phyloP scores from a whole-genome alignment of 2,888 invertebrate genomes.

The Pherbina coryleti region DNA sequence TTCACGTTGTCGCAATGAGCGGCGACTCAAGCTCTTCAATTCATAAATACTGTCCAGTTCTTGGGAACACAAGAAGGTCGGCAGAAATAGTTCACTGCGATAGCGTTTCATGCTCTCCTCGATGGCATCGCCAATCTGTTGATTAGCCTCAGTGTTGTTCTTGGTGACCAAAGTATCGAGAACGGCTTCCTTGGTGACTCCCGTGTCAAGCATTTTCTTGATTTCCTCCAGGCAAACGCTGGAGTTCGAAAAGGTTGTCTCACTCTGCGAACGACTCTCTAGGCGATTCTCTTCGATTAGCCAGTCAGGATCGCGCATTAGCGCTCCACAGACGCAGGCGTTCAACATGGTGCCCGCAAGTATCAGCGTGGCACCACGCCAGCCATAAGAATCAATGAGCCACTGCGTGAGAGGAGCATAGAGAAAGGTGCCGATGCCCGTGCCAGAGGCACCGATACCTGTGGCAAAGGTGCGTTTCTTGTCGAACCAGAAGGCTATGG shows the following conservation, averaged over 20 bases:
- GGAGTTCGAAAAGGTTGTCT: slow-evolving; percentile 69
- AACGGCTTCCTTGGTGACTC: slow-evolving; percentile 70
- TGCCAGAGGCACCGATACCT: slow-evolving; percentile 89
- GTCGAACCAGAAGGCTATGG: slow-evolving; percentile 94
- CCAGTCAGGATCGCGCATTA: slow-evolving; percentile 93
- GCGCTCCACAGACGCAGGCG: slow-evolving; percentile 85
- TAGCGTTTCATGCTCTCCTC: slow-evolving; percentile 62
- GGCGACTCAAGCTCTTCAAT: slow-evolving; percentile 63
- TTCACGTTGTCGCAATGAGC: slow-evolving; percentile 64
- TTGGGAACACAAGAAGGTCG: slow-evolving; percentile 64
- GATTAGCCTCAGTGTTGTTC: slow-evolving; percentile 69
- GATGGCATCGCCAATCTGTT: slow-evolving; percentile 66
- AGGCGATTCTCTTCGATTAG: slow-evolving; percentile 68
- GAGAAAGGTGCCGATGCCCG: slow-evolving; percentile 89
- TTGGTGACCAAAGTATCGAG: slow-evolving; percentile 68
- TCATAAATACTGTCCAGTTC: slow-evolving; percentile 65
- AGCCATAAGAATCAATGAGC: slow-evolving; percentile 81
- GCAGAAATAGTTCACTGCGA: slow-evolving; percentile 67
- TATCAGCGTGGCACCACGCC: slow-evolving; percentile 85
- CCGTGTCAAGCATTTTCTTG: slow-evolving; percentile 78
- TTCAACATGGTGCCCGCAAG: slow-evolving; percentile 88
- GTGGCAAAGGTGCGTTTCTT: slow-evolving; percentile 88
- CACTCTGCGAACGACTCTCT: slow-evolving; percentile 69
- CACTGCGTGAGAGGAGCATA: slow-evolving; percentile 88
- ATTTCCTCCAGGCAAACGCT: slow-evolving; percentile 71